Evolutionary conservation across 2,113 vertebrate genomes (phyloP).

Genomic region (Seriola aureovittata): DNA sequence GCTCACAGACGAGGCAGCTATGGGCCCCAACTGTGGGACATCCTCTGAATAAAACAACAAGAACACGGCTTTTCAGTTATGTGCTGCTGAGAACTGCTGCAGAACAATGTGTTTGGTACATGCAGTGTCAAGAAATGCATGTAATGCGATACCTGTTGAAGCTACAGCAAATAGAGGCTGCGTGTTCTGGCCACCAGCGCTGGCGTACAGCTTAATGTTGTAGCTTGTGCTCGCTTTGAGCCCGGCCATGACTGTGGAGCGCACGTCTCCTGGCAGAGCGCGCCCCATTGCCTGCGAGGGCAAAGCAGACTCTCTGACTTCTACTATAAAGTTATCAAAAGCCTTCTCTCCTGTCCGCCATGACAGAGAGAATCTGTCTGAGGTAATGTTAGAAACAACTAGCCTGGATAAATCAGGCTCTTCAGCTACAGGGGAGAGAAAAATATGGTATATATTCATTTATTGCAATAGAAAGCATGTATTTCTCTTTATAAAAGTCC

Average conservation of each 20-base stretch:
- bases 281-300: slow-evolving; percentile 85
- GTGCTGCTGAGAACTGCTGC: not conserved
- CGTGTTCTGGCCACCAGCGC: slow-evolving; percentile 80
- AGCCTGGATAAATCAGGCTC: slow-evolving; percentile 90
- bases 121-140: slow-evolving; percentile 31
- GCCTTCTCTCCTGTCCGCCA: slow-evolving; percentile 86
- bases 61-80: slow-evolving; percentile 66
- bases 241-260: slow-evolving; percentile 81
- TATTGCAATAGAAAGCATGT: slow-evolving; percentile 13
- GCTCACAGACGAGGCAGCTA: slow-evolving; percentile 75
- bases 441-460: slow-evolving; percentile 72
- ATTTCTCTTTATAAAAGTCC: slow-evolving; percentile 22
- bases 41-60: slow-evolving; percentile 81
- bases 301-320: slow-evolving; percentile 89
- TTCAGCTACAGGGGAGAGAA: slow-evolving; percentile 85
- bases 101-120: slow-evolving; percentile 2
- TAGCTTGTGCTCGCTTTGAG: slow-evolving; percentile 88
- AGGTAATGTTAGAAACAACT: slow-evolving; percentile 89
- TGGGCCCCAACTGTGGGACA: slow-evolving; percentile 78
- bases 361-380: slow-evolving; percentile 86
- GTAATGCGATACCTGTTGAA: slow-evolving; percentile 86
- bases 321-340: slow-evolving; percentile 91
- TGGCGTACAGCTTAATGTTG: slow-evolving; percentile 87
- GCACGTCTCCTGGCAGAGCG: slow-evolving; percentile 77
- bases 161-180: slow-evolving; percentile 84